Base-by-base conservation (phyloP, 1,140 invertebrate species). In the Aporrectodea caliginosa region DNA sequence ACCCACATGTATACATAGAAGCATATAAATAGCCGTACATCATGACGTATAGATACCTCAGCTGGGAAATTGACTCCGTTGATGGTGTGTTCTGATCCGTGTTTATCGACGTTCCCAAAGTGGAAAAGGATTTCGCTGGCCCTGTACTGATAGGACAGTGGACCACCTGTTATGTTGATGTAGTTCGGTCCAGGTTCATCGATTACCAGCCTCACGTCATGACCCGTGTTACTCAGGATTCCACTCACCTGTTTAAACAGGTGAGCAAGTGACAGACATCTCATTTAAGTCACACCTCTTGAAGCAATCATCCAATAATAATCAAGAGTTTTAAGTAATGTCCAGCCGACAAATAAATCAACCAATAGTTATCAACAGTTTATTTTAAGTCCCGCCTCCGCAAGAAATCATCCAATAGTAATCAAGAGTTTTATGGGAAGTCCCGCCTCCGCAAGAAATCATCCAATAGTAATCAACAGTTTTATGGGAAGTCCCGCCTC, bases 51-150 rank as follows among this genome's bases (percentile, higher is more conserved):
- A 6, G 6, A 58, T 58, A 97, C 94, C 92, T 97, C 95, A 68
- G 95, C 95, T 16, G 95, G 95, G 88, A 96, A 97, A 35, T 93
- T 91, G 82, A 95, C 94, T 82, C 93, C 93, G 84, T 95, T 94
- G 85, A 97, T 93, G 31, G 93, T 93, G 87, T 97, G 95, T 87
- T 97, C 95, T 35, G 94, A 95, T 16, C 95, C 95, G 94, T 96
- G 87, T 95, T 94, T 84, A 96, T 91, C 89, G 94, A 93, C 83
- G 93, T 88, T 95, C 93, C 87, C 95, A 93, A 88, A 96, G 94
- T 89, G 95, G 93, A 98, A 94, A 87, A 96, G 95, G 84, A 98
- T 94, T 75, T 88, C 83, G 32, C 84, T 77, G 0, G 89, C 80
- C 12, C 84, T 79, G 90, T 98, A 99, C 82, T 93, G 94, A 89